phyloP scores from a whole-genome alignment of 2,113 vertebrate species.

The Sardina pilchardus region DNA sequence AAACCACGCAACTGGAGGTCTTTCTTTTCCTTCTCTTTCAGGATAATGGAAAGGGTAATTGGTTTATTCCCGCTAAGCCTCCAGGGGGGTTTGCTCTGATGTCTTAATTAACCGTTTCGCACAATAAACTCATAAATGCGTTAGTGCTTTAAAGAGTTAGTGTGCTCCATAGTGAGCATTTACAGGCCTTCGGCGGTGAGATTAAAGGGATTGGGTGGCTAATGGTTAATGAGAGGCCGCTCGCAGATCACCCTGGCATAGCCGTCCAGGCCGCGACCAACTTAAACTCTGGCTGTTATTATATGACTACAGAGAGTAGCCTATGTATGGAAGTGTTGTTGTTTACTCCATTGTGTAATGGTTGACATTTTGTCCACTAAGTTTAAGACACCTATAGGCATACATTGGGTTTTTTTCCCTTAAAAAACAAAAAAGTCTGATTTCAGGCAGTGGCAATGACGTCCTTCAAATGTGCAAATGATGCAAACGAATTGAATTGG shows the following conservation, averaged over 20 bases:
- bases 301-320: not conserved
- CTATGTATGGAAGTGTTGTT: not conserved
- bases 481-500: not conserved
- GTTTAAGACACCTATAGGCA: not conserved
- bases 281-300: not conserved
- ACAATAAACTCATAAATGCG: constrained; percentile 46
- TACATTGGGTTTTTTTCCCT: not conserved
- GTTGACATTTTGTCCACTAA: not conserved
- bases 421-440: not conserved
- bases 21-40: constrained; percentile 4
- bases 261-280: not conserved
- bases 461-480: not conserved
- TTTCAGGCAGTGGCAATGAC: not conserved
- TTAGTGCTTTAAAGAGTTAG: constrained; percentile 43
- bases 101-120: constrained; percentile 45
- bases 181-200: constrained; percentile 32
- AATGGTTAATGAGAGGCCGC: constrained; percentile 33
- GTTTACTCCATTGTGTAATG: not conserved
- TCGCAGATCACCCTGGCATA: not conserved
- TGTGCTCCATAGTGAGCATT: constrained; percentile 16
- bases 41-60: constrained; percentile 34
- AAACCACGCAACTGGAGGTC: constrained; percentile 10
- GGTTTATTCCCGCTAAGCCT: constrained; percentile 31
- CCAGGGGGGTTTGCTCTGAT: constrained; percentile 28
- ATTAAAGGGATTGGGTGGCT: constrained; percentile 29